phyloP scores from a whole-genome alignment of 2,797 vertebrate genomes.

The Poeciliopsis gracilis region DNA sequence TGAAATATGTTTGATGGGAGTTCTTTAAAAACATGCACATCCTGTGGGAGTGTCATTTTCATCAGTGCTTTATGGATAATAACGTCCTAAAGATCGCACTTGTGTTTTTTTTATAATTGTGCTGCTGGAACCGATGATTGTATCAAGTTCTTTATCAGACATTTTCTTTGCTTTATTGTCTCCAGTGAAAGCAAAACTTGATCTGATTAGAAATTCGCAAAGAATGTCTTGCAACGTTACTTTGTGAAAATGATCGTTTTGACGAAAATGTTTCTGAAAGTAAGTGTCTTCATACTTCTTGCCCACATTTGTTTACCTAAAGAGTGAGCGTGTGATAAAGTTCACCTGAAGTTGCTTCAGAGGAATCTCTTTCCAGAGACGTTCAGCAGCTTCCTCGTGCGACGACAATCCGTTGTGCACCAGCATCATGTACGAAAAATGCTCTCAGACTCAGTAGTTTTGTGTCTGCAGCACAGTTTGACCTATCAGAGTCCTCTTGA shows the following conservation, averaged over 20 bases:
- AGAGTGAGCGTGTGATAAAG: constrained; percentile 39
- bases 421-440: constrained; percentile 27
- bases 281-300: neutral
- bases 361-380: constrained; percentile 30
- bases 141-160: constrained; percentile 33
- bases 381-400: constrained; percentile 39
- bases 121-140: neutral
- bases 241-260: neutral
- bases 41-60: neutral
- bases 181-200: constrained; percentile 16
- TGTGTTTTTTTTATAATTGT: neutral
- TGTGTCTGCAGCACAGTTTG: constrained; percentile 4
- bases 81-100: neutral
- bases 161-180: constrained; percentile 13
- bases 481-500: neutral
- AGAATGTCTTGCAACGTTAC: constrained; percentile 16
- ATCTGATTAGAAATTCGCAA: constrained; percentile 35
- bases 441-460: constrained; percentile 37
- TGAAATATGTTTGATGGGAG: neutral
- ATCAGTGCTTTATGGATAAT: neutral
- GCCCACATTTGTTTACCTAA: constrained; percentile 18
- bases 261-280: neutral
- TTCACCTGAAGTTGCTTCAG: constrained; percentile 37
- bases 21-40: neutral
- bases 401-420: constrained; percentile 37